These are phyloP conservation scores for Chondrosia reniformis DNA, from an alignment of 37 sponge, comb jelly and placozoan species.

Conservation along the genomic window DNA sequence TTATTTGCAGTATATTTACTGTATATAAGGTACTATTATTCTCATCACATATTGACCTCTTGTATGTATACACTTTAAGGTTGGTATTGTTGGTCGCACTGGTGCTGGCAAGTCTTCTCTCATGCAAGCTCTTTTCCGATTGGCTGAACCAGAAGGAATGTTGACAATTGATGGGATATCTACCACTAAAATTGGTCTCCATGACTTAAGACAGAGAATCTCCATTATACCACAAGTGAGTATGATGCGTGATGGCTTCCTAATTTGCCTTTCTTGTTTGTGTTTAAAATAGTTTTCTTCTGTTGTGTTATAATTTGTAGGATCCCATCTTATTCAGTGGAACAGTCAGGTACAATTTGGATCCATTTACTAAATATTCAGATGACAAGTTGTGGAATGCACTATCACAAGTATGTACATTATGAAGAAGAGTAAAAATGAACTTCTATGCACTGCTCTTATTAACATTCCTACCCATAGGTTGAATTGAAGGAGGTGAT, in stretches of 20 bases:
- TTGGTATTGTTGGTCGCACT: slow-evolving; percentile 91
- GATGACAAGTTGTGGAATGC: slow-evolving; percentile 77
- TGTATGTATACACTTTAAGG: slow-evolving; percentile 21
- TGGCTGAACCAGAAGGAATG: slow-evolving; percentile 80
- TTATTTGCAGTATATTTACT: too few species aligned
- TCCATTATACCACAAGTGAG: slow-evolving; percentile 87
- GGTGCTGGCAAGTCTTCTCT: slow-evolving; percentile 95
- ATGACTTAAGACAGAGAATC: slow-evolving; percentile 69
- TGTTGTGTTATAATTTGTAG: slow-evolving; percentile 28
- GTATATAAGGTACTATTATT: too few species aligned
- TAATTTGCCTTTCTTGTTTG: not conserved
- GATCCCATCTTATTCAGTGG: slow-evolving; percentile 93
- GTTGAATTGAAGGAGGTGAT: slow-evolving; percentile 73
- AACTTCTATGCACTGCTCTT: not conserved
- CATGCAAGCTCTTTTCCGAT: slow-evolving; percentile 71
- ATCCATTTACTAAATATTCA: slow-evolving; percentile 71
- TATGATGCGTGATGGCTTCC: not conserved
- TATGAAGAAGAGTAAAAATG: too few species aligned
- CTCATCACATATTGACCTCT: not conserved
- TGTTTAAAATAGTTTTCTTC: not conserved
- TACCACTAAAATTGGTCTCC: slow-evolving; percentile 68
- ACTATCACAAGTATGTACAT: slow-evolving; percentile 76
- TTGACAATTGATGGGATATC: slow-evolving; percentile 76
- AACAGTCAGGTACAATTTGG: slow-evolving; percentile 82
- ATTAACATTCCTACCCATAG: not conserved